Evolutionary conservation across 2,797 vertebrate genomes (phyloP), one percentile per base, ranked within the genome.

Genomic region (Phyllotis vaccarum): DNA sequence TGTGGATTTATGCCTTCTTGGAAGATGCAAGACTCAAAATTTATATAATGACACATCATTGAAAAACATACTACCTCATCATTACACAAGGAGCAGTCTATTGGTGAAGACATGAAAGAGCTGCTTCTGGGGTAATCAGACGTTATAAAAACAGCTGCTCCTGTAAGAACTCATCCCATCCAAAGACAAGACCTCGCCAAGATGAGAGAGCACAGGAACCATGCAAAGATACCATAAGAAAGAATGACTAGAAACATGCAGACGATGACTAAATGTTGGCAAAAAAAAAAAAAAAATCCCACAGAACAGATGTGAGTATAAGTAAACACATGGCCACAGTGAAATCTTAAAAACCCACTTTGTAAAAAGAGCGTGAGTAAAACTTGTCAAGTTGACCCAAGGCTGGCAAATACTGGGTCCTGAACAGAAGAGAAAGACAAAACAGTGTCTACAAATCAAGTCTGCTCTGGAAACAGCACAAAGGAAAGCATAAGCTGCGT

Each of bases 271-370:
- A 89, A 83, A 70, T 64, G 9, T 79, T 52, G 52, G 56, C 37
- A 91, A 82, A 93, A 94, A 79, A 80, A 37, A n/a, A n/a, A n/a
- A 95, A 79, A 80, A 37, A 72, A 49, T 70, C 37, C 70, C 54
- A 27, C 17, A 83, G 89, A 94, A 37, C 89, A 95, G 79, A 91
- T 56, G 37, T 94, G 85, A 86, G 40, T 79, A 90, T 64, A 81
- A 91, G 75, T 83, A 95, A 94, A 83, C 68, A 94, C 1, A 80
- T 29, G 78, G 37, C 19, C 79, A 86, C 52, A 95, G 88, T 43
- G 86, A 89, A 74, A 52, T 34, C 2, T 89, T 86, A 19, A 93
- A 95, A 90, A 96, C 89, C 64, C 5, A 5, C 68, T 56, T 17
- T 24, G 14, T 16, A 85, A 75, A 78, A 74, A 83, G 40, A 52